Evolutionary conservation across 2,888 invertebrate genomes (phyloP).

Genomic region (Ellobium chinense): DNA sequence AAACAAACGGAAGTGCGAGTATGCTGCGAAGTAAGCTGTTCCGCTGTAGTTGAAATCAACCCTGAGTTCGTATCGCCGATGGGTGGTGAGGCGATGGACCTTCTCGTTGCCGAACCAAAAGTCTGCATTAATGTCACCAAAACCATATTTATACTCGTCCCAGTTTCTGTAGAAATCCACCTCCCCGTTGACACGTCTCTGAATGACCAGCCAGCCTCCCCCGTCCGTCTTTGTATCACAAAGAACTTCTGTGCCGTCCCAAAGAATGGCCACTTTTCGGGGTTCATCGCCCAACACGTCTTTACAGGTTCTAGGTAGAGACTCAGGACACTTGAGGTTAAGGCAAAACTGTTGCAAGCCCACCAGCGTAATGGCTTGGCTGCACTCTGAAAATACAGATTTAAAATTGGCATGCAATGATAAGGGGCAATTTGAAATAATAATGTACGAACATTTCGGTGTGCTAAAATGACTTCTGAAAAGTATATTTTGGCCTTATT

Average conservation of each 20-base stretch:
- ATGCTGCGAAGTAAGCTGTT: not conserved
- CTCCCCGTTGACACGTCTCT: not conserved
- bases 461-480: no score
- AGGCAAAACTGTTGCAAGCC: no score
- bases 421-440: no score
- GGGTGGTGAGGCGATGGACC: not conserved
- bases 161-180: conserved; percentile 26
- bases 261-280: no score
- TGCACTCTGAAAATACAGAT: no score
- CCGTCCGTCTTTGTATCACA: conserved; percentile 31
- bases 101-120: conserved; percentile 3
- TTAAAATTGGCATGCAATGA: no score
- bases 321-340: not conserved
- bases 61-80: not conserved
- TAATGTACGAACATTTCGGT: no score
- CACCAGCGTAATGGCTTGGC: no score
- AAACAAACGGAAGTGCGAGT: not conserved
- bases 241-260: not conserved
- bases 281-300: not conserved
- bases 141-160: conserved; percentile 7
- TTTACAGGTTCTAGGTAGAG: not conserved
- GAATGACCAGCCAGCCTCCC: conserved; percentile 19
- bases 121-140: not conserved
- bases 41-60: not conserved
- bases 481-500: no score